A percentile compares a stretch with the other conserved stretches of the same genome.
Conservation (phyloP, 2,797 vertebrate genomes). For the Sebastes jordani region DNA sequence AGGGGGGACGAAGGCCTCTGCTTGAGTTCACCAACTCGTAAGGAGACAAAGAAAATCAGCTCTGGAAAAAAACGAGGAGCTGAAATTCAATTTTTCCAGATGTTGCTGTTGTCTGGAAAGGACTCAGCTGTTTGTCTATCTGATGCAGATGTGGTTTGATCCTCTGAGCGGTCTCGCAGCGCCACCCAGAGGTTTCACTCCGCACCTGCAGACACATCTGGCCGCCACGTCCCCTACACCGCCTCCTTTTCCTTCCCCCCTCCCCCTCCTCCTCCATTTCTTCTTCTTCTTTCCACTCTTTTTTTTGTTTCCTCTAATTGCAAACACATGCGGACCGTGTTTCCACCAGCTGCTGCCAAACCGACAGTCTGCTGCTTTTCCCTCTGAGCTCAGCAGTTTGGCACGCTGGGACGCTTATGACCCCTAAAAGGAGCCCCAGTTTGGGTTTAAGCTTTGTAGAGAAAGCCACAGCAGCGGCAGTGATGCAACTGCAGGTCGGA, state of each 20-base stretch:
- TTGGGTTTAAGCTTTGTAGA: not conserved
- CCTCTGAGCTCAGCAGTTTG: slow-evolving; percentile 73
- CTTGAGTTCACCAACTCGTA: not conserved
- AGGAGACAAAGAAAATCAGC: slow-evolving; percentile 55
- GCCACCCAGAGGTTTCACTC: slow-evolving; percentile 54
- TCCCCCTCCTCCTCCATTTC: not conserved
- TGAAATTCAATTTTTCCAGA: slow-evolving; percentile 70
- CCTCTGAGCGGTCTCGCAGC: slow-evolving; percentile 33
- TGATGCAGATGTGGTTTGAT: slow-evolving; percentile 52
- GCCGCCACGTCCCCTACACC: slow-evolving; percentile 56
- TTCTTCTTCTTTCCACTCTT: slow-evolving; percentile 45
- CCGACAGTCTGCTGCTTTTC: slow-evolving; percentile 54
- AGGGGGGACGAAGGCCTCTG: not conserved
- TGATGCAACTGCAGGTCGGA: slow-evolving; percentile 6
- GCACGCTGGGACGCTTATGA: slow-evolving; percentile 38
- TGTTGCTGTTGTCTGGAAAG: slow-evolving; percentile 61
- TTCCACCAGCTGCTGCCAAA: slow-evolving; percentile 80
- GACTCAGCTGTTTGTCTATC: slow-evolving; percentile 39
- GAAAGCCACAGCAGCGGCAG: not conserved
- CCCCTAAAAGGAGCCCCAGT: slow-evolving; percentile 35
- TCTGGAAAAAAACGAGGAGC: slow-evolving; percentile 30
- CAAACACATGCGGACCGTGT: slow-evolving; percentile 79
- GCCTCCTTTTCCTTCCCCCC: not conserved
- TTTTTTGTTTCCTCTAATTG: slow-evolving; percentile 85
- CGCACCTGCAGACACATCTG: slow-evolving; percentile 56